These are phyloP conservation scores for Argya squamiceps DNA, from an alignment of 2,797 vertebrate genomes.

Conservation along the genomic window DNA sequence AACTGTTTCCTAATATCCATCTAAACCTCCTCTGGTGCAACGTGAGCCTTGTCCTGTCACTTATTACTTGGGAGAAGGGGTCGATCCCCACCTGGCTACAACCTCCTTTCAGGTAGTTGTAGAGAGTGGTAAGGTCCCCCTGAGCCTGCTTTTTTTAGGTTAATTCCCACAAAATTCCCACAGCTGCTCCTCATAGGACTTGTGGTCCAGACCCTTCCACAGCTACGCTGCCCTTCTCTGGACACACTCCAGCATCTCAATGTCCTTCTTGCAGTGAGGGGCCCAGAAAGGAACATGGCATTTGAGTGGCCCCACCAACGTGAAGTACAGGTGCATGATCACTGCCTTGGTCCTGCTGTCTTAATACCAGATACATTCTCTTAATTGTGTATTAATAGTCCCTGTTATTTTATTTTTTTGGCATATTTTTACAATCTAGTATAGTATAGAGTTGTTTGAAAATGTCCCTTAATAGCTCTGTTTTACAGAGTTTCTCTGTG, in stretches of 20 bases:
- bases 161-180: background rate
- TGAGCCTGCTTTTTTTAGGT: background rate
- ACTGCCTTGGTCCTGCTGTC: background rate
- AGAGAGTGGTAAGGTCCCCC: no score
- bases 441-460: background rate
- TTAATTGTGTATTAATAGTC: background rate
- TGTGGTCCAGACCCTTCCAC: background rate
- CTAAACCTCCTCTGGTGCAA: background rate
- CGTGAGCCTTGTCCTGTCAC: background rate
- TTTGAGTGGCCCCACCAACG: background rate
- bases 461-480: background rate
- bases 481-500: background rate
- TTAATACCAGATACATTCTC: background rate
- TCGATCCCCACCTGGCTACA: fast-evolving
- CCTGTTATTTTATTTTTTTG: background rate
- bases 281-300: fast-evolving
- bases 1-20: background rate
- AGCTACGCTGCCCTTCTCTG: fast-evolving
- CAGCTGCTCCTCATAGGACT: background rate
- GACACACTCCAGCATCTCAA: background rate
- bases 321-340: background rate
- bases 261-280: background rate
- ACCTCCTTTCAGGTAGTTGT: background rate
- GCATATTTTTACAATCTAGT: background rate
- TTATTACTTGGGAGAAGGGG: background rate